Base-by-base conservation (phyloP, 92 coral and sea anemone species). In the Parazoanthus atlanticus region DNA sequence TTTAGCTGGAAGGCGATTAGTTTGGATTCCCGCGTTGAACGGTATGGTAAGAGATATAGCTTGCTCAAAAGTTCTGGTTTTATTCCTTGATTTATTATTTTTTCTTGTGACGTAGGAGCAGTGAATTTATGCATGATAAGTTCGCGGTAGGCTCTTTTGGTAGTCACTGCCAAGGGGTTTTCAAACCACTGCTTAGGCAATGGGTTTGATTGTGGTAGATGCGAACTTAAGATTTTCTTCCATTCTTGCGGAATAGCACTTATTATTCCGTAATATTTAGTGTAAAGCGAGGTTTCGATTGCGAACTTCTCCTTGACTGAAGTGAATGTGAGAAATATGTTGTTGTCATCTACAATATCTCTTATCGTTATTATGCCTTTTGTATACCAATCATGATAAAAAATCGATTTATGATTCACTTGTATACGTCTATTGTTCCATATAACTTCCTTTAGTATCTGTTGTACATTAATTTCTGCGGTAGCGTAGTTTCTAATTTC, bases 21-120 rank as follows among this genome's bases (percentile, higher is more conserved):
- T 5, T 70, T 70, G 75, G 75, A 26, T 70, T 70, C 75, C 28
- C 75, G 75, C 9, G 34, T 70, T 26, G 75, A 70, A 70, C 75
- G 75, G 34, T 70, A 28, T n/a, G 75, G 73, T 12, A 67, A 67
- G 74, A 67, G 74, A 67, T 67, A 67, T n/a, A 67, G 74, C 74
- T 67, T 67, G 74, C 12, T 67, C 2, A 67, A 12, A 67, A 67
- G 74, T 66, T 66, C 73, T 66, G 73, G 75, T 28, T 70, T 28
- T 28, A 70, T 70, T 70, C 75, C 75, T 70, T 70, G 75, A 28
- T 28, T 70, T n/a, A 26, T 70, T 69, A 21, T 23, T n/a, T 28
- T 69, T 21, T 25, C 0, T 69, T 70, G 36, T 70, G 36, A 70
- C 2, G 75, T 28, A 0, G 75, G 36, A n/a, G 34, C 33, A 70